Evolutionary conservation across 2,797 vertebrate species (phyloP).

Genomic region (Eremophila alpestris): DNA sequence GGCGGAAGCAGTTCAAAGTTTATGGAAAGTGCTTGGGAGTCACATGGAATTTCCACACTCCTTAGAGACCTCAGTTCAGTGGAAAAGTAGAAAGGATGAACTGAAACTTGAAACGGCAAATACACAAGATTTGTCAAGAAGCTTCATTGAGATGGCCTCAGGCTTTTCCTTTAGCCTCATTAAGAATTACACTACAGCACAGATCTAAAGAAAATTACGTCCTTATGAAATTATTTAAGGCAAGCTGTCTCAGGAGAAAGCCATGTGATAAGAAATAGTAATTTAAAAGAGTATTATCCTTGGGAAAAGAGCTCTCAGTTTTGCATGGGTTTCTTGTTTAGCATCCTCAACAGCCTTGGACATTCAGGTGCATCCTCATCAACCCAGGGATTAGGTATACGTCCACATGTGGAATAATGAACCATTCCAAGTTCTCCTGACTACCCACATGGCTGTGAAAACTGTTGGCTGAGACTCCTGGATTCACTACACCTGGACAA

Average conservation of each 20-base stretch:
- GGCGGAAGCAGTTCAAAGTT: neutral
- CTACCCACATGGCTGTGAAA: neutral
- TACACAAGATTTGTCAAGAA: neutral
- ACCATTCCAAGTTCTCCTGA: neutral
- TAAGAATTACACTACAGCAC: neutral
- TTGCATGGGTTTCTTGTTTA: neutral
- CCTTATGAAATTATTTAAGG: neutral
- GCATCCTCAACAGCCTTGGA: neutral
- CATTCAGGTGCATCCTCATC: neutral
- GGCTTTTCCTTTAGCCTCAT: neutral
- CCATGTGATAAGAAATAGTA: neutral
- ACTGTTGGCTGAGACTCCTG: neutral
- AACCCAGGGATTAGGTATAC: neutral
- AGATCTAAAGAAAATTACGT: neutral
- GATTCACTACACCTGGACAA: neutral
- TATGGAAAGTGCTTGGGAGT: neutral
- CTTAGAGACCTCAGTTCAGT: neutral
- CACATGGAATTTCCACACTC: neutral
- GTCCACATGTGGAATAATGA: neutral
- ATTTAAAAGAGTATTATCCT: neutral
- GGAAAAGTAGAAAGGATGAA: neutral
- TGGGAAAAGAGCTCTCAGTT: neutral
- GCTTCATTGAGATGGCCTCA: neutral
- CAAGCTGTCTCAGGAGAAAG: neutral
- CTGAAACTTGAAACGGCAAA: neutral